Percentiles rank a stretch among this genome's conserved stretches.
phyloP scores from a whole-genome alignment of 92 coral and sea anemone species.

The Phenganax marumi region DNA sequence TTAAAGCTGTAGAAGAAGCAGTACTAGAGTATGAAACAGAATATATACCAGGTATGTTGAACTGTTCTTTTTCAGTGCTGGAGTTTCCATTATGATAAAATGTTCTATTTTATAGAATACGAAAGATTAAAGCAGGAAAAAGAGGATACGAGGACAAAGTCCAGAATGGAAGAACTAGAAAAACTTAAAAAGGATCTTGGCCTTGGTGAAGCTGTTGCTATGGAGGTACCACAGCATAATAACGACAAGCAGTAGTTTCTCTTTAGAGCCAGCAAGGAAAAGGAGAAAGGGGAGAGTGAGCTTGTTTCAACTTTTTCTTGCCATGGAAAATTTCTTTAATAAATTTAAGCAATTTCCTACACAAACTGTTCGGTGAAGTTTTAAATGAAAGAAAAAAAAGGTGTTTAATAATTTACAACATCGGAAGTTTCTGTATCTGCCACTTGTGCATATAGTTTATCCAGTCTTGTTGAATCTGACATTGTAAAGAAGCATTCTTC shows the following conservation, averaged over 20 bases:
- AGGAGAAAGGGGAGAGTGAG: slow-evolving; percentile 41
- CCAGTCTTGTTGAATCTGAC: too few species aligned
- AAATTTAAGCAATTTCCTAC: too few species aligned
- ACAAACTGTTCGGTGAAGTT: not conserved
- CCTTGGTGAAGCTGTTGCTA: slow-evolving; percentile 74
- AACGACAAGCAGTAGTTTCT: slow-evolving; percentile 64
- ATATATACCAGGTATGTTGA: slow-evolving; percentile 79
- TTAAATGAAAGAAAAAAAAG: not conserved
- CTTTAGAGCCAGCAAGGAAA: slow-evolving; percentile 76
- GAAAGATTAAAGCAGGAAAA: slow-evolving; percentile 81
- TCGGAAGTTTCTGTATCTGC: too few species aligned
- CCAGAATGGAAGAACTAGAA: slow-evolving; percentile 67
- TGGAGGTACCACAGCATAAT: slow-evolving; percentile 60
- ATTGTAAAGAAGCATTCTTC: too few species aligned
- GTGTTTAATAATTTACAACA: too few species aligned
- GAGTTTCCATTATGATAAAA: not conserved
- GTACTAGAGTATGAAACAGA: slow-evolving; percentile 81
- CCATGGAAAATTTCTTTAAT: slow-evolving; percentile 30
- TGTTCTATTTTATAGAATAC: slow-evolving; percentile 60
- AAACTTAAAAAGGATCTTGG: slow-evolving; percentile 81
- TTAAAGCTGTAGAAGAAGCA: slow-evolving; percentile 72
- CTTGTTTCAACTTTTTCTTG: slow-evolving; percentile 80
- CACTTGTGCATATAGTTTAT: too few species aligned
- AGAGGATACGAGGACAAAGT: slow-evolving; percentile 54
- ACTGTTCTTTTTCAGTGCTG: not conserved